Conservation (phyloP, 2,888 invertebrate species). For the Dryococelus australis region DNA sequence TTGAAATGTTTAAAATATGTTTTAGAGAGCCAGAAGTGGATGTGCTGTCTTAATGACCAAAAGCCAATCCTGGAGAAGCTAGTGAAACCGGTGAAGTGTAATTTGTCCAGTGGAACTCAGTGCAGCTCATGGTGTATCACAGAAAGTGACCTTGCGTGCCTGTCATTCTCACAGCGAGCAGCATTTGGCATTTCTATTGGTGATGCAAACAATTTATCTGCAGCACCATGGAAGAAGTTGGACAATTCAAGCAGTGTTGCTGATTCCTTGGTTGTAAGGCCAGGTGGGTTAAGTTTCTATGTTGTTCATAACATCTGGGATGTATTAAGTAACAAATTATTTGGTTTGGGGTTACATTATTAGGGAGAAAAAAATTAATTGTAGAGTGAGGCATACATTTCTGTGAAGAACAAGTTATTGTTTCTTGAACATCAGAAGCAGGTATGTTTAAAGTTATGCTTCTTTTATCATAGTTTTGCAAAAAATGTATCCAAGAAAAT, state of each 20-base stretch:
- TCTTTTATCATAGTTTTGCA: no score
- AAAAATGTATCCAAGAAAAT: no score
- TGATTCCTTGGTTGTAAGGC: neutral
- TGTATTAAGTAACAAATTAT: no score
- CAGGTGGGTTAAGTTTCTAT: neutral
- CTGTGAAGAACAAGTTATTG: no score
- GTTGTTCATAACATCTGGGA: no score
- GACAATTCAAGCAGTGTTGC: neutral
- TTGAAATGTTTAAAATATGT: neutral
- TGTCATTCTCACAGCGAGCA: neutral
- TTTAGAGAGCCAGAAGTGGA: neutral
- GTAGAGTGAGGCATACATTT: no score
- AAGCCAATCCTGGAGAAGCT: neutral
- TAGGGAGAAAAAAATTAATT: no score
- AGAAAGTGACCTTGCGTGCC: neutral
- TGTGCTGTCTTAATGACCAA: neutral
- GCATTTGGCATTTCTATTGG: neutral
- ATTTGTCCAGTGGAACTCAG: neutral
- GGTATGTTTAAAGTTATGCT: no score
- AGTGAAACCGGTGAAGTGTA: neutral
- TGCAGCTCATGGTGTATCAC: neutral
- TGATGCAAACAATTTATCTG: neutral
- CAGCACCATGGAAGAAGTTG: neutral
- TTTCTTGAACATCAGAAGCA: no score
- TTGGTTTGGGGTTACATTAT: no score